Percentiles rank a stretch among this genome's conserved stretches.
These are phyloP conservation scores for Sussaba pulchella DNA, from an alignment of 2,888 invertebrate genomes.

Conservation along the genomic window DNA sequence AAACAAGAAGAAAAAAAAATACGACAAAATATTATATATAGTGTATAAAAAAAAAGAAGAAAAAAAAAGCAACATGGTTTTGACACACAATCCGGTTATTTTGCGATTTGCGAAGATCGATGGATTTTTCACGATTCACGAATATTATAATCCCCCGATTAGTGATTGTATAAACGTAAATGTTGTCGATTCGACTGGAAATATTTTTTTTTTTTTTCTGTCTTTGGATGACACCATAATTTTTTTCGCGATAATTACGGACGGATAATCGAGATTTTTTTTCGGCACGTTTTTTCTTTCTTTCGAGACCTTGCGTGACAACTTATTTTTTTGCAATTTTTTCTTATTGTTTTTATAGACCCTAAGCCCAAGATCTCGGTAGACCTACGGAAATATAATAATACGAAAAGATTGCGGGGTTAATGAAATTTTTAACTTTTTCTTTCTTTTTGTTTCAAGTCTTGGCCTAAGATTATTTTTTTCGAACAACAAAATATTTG, in stretches of 20 bases:
- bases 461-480: not conserved
- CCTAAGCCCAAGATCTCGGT: constrained; percentile 66
- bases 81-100: constrained; percentile 52
- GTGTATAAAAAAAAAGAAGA: constrained; percentile 66
- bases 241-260: no score
- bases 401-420: constrained; percentile 13
- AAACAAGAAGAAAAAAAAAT: constrained; percentile 47
- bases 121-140: constrained; percentile 46
- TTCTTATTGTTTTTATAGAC: constrained; percentile 79
- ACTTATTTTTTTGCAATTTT: constrained; percentile 70
- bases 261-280: no score
- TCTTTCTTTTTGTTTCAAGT: not conserved
- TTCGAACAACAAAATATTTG: not conserved
- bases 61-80: no score
- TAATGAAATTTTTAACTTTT: not conserved
- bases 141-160: constrained; percentile 13
- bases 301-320: not conserved
- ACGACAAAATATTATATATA: constrained; percentile 62
- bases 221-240: not conserved
- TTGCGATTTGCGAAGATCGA: constrained; percentile 38
- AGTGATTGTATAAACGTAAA: constrained; percentile 6
- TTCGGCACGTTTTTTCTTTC: constrained; percentile 27
- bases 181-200: no score
- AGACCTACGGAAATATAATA: constrained; percentile 24
- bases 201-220: constrained; percentile 2